Conservation (phyloP, 2,113 vertebrate genomes). For the Typhlomys cinereus region DNA sequence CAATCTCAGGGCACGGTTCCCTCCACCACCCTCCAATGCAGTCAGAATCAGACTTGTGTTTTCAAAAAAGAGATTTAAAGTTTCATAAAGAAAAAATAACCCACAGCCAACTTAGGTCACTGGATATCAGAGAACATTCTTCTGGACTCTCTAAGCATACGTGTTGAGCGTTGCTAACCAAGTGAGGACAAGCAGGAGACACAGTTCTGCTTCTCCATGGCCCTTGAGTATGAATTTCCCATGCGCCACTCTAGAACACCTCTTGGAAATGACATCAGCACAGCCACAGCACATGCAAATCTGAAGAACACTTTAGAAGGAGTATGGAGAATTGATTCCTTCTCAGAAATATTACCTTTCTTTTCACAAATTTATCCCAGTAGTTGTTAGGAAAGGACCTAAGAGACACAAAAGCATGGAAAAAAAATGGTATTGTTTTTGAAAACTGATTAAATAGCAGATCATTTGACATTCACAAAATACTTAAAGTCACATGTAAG, state of each 20-base stretch:
- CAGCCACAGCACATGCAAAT: not conserved
- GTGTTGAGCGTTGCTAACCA: fast-evolving
- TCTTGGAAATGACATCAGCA: not conserved
- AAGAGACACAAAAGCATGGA: constrained; percentile 71
- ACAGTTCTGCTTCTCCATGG: not conserved
- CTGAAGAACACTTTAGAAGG: not conserved
- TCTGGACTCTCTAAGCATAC: not conserved
- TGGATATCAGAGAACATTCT: not conserved
- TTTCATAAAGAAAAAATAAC: not conserved
- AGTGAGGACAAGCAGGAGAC: not conserved
- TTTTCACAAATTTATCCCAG: constrained; percentile 99
- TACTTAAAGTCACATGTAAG: not conserved
- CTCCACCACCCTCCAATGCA: no score
- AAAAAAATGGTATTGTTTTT: not conserved
- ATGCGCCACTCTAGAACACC: not conserved
- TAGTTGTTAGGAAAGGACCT: constrained; percentile 99
- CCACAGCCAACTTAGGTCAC: not conserved
- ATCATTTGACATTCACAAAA: not conserved
- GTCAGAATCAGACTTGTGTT: not conserved
- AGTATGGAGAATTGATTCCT: not conserved
- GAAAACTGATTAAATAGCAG: not conserved
- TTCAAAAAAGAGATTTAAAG: not conserved
- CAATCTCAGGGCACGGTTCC: fast-evolving
- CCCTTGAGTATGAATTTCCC: not conserved
- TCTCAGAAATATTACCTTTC: constrained; percentile 83